Percentiles rank a stretch among this genome's conserved stretches.
Conservation (phyloP, 2,797 vertebrate genomes). For the Cryptoblepharus egeriae region DNA sequence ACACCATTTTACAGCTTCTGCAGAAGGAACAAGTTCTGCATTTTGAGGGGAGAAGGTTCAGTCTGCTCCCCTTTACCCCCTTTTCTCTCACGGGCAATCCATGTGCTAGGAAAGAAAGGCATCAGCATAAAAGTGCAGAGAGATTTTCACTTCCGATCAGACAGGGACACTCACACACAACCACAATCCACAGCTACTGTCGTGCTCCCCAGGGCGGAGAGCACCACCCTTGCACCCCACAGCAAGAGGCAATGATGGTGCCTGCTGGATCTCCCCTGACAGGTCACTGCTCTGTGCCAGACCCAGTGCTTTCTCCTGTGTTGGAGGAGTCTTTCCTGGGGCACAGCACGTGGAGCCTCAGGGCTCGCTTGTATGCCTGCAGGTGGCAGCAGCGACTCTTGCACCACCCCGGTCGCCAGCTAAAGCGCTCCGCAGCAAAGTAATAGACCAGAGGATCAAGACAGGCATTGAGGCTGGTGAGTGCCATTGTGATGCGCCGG, state of each 20-base stretch:
- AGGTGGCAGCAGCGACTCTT: neutral
- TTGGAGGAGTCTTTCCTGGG: neutral
- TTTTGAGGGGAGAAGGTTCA: too few species aligned
- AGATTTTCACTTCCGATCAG: too few species aligned
- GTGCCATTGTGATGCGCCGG: constrained; percentile 52
- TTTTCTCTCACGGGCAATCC: too few species aligned
- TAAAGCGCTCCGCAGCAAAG: constrained; percentile 41
- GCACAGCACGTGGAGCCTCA: neutral
- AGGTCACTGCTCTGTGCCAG: neutral
- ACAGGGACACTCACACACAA: neutral
- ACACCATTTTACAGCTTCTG: too few species aligned
- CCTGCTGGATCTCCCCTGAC: too few species aligned
- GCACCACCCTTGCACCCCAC: too few species aligned
- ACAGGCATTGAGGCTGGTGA: constrained; percentile 57
- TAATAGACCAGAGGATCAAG: constrained; percentile 58
- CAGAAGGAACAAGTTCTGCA: too few species aligned
- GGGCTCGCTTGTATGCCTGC: neutral
- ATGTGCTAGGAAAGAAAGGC: too few species aligned
- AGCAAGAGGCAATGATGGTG: neutral
- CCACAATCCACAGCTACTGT: neutral
- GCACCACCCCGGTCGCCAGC: neutral
- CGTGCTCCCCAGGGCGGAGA: too few species aligned
- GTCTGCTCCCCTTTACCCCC: neutral
- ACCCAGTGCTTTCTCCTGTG: neutral
- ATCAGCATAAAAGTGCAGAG: too few species aligned